phyloP scores from a whole-genome alignment of 1,140 invertebrate species.

The Dinoponera quadriceps region DNA sequence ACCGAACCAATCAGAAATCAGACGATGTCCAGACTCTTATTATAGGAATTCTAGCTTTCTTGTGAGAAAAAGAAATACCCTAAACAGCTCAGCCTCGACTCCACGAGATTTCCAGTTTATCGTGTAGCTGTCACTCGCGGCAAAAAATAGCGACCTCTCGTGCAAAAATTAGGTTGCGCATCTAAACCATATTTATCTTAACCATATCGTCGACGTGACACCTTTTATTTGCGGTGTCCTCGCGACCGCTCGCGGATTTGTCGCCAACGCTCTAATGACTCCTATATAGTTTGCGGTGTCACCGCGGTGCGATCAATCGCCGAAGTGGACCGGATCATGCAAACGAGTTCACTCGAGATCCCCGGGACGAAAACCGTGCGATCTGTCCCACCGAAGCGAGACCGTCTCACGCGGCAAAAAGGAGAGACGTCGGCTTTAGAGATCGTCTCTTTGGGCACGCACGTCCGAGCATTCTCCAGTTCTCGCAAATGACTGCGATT shows the following conservation, averaged over 20 bases:
- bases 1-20: too few relatives aligned
- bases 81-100: too few relatives aligned
- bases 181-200: slow-evolving; percentile 8
- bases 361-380: slow-evolving; percentile 52
- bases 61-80: too few relatives aligned
- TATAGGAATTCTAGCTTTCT: too few relatives aligned
- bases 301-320: slow-evolving; percentile 65
- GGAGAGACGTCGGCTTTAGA: slow-evolving; percentile 61
- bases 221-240: neutral
- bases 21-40: too few relatives aligned
- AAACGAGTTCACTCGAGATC: slow-evolving; percentile 44
- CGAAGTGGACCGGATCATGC: slow-evolving; percentile 74
- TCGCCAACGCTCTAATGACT: slow-evolving; percentile 5
- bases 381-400: slow-evolving; percentile 49
- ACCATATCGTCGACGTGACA: neutral
- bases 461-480: slow-evolving; percentile 65
- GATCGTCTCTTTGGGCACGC: slow-evolving; percentile 68
- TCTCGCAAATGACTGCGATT: slow-evolving; percentile 41
- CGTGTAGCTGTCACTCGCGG: neutral
- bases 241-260: neutral
- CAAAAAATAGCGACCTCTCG: neutral
- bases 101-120: neutral
- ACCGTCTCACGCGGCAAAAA: slow-evolving; percentile 53
- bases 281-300: slow-evolving; percentile 56
- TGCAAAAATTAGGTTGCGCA: neutral